Evolutionary conservation across 1,140 invertebrate species (phyloP).

Genomic region (Glossosoma conforme): DNA sequence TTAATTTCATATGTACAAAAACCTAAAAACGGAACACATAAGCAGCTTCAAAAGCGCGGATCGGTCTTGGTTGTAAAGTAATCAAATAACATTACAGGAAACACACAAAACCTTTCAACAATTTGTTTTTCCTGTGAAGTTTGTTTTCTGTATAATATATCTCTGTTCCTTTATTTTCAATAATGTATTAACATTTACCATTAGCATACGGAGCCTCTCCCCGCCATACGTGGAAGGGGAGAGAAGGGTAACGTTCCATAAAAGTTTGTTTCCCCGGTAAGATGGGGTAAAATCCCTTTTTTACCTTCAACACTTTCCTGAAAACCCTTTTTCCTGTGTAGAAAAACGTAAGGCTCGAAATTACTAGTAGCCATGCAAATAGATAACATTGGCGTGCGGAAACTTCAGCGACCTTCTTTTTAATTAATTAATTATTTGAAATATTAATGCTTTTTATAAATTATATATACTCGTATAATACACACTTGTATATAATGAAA

Average conservation of each 20-base stretch:
- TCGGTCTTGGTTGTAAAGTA: too few species aligned
- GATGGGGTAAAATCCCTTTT: conserved; percentile 31
- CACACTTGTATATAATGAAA: too few species aligned
- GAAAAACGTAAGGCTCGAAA: conserved; percentile 31
- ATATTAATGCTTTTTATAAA: too few species aligned
- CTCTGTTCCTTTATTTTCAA: conserved; percentile 9
- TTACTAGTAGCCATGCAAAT: conserved; percentile 31
- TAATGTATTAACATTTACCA: conserved; percentile 29
- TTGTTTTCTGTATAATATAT: too few species aligned
- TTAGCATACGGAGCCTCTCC: conserved; percentile 17
- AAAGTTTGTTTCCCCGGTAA: conserved; percentile 31
- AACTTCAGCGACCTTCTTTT: not conserved
- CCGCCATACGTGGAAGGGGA: conserved; percentile 23
- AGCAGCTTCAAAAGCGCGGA: too few species aligned
- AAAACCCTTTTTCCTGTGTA: conserved; percentile 31
- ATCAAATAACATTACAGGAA: too few species aligned
- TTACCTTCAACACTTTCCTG: conserved; percentile 32
- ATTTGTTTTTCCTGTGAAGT: too few species aligned
- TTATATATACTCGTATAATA: too few species aligned
- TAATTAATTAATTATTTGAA: not conserved
- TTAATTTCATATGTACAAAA: too few species aligned
- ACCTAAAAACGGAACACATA: too few species aligned
- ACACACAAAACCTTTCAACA: too few species aligned
- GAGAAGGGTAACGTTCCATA: conserved; percentile 29
- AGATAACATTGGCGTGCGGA: conserved; percentile 14